phyloP scores from a whole-genome alignment of 1,140 invertebrate genomes.

The Danaus melanippus region DNA sequence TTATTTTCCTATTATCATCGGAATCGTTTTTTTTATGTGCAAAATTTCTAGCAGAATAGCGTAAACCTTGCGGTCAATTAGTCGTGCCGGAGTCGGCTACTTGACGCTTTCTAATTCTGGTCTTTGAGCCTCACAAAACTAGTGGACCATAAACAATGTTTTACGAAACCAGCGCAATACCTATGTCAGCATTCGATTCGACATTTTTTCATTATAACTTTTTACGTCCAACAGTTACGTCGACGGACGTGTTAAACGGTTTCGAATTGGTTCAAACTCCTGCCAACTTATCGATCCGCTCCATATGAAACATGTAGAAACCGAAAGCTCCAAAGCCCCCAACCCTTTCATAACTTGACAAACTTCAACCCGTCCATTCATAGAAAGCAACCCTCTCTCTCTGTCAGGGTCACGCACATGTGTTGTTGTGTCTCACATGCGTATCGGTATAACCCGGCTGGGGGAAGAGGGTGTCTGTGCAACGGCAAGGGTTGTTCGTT shows the following conservation, averaged over 20 bases:
- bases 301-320: conserved; percentile 61
- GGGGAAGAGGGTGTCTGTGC: conserved; percentile 13
- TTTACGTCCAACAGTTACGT: conserved; percentile 1
- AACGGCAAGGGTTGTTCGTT: conserved; percentile 14
- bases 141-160: conserved; percentile 66
- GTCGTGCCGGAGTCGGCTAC: conserved; percentile 41
- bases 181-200: conserved; percentile 35
- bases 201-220: conserved; percentile 16
- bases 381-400: conserved; percentile 41
- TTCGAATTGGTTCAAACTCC: conserved; percentile 3
- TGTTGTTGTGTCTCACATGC: conserved; percentile 57
- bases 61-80: conserved; percentile 68
- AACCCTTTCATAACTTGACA: conserved; percentile 62
- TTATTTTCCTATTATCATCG: conserved; percentile 18
- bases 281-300: conserved; percentile 16
- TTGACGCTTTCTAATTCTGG: conserved; percentile 68
- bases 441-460: conserved; percentile 34
- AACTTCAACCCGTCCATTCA: conserved; percentile 63
- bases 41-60: conserved; percentile 52
- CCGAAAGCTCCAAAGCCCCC: conserved; percentile 58
- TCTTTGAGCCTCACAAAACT: conserved; percentile 53
- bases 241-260: too few species aligned
- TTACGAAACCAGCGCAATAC: conserved; percentile 56
- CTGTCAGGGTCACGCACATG: conserved; percentile 45
- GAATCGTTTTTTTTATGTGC: conserved; percentile 30